phyloP scores from a whole-genome alignment of 2,888 invertebrate species.

The Drosophila tanythrix region DNA sequence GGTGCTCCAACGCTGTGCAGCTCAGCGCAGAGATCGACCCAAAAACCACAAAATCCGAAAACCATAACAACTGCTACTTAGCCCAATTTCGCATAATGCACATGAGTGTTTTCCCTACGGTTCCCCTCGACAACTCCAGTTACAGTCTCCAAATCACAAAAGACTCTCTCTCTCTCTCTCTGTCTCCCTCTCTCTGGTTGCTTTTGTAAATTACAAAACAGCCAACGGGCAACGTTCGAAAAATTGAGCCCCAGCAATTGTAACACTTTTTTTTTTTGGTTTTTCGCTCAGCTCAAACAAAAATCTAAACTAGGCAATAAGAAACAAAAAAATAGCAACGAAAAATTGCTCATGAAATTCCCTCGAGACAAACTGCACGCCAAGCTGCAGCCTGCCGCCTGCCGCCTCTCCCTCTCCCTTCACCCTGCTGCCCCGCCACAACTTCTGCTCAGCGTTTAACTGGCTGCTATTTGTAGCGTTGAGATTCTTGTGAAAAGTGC shows the following conservation, averaged over 20 bases:
- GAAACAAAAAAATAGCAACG: conserved; percentile 6
- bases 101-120: conserved; percentile 50
- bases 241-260: conserved; percentile 72
- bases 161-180: not conserved
- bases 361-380: conserved; percentile 66
- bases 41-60: conserved; percentile 16
- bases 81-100: conserved; percentile 79
- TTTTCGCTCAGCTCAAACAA: conserved; percentile 1
- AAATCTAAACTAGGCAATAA: conserved; percentile 55
- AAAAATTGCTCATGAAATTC: conserved; percentile 62
- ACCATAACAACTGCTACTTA: conserved; percentile 61
- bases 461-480: conserved; percentile 21
- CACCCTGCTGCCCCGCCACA: not conserved
- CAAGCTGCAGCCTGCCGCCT: conserved; percentile 31
- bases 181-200: not conserved
- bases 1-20: conserved; percentile 20
- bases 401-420: not conserved
- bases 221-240: conserved; percentile 54
- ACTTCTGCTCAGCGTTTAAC: conserved; percentile 3
- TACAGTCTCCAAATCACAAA: not conserved
- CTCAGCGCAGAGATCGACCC: conserved; percentile 17
- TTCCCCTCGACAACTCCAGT: conserved; percentile 7
- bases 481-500: conserved; percentile 41
- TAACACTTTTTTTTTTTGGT: conserved; percentile 56
- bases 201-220: conserved; percentile 40